Evolutionary conservation across 2,113 vertebrate genomes (phyloP), one percentile per base, ranked within the genome.

Genomic region (Dasypus novemcinctus): DNA sequence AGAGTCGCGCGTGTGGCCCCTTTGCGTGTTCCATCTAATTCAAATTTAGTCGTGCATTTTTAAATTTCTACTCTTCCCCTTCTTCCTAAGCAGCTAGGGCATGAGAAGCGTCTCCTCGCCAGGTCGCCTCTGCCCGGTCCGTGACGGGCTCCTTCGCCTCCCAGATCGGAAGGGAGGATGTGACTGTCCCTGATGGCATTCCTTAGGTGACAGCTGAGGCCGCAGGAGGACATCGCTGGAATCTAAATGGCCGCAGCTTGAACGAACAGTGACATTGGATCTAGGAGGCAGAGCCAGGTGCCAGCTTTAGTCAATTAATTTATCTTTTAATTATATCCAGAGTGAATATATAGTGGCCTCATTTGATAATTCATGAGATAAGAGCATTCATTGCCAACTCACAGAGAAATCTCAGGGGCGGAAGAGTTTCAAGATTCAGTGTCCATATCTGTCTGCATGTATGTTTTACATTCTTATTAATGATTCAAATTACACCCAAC

Each of bases 131-230:
- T 96, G 93, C 96, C 96, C 79, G 84, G 21, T 79, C 54, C 68
- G 2, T 49, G 54, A 96, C 64, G 69, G 79, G 91, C 95, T 95
- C 95, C 96, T 98, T 98, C 96, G 96, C 97, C 95, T 98, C 74
- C 23, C 69, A 87, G 94, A 94, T 93, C 69, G 69, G 68, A 66
- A 76, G 95, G 95, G 90, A 87, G 88, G 72, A 87, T 95, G 86
- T 81, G 89, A 49, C 86, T 85, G 79, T 64, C 76, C 59, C 64
- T 97, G 93, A 97, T 69, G 96, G 69, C 0, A 21, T 89, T 98
- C 97, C 87, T 98, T 85, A 97, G 92, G 89, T 94, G 95, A 87
- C 31, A 57, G 21, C 41, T 91, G 87, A 97, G 91, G 88, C 81
- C 83, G 9, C 11, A 41, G 54, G 69, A 85, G 66, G 79, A 72